phyloP scores from a whole-genome alignment of 2,888 invertebrate species.

The Cerastis rubricosa region DNA sequence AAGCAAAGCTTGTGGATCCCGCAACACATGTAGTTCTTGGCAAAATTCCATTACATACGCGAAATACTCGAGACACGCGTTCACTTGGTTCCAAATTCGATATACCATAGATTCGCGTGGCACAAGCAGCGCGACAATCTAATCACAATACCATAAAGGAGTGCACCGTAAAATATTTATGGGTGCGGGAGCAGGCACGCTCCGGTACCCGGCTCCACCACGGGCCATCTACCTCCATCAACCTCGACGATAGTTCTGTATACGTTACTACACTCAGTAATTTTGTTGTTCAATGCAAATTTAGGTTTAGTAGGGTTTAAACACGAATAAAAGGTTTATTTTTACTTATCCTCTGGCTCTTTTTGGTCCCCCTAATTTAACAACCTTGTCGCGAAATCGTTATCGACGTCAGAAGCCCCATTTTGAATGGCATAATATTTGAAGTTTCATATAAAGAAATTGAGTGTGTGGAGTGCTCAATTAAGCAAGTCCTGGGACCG shows the following conservation, averaged over 20 bases:
- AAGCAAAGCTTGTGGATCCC: constrained; percentile 54
- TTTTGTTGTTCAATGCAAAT: constrained; percentile 63
- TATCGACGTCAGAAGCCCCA: constrained; percentile 2
- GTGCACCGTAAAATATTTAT: constrained; percentile 88
- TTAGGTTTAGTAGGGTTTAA: constrained; percentile 51
- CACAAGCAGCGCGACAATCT: constrained; percentile 82
- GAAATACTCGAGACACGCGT: constrained; percentile 72
- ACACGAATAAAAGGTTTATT: constrained; percentile 54
- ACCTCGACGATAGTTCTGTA: constrained; percentile 64
- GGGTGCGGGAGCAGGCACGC: constrained; percentile 82
- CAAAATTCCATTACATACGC: constrained; percentile 66
- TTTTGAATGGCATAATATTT: constrained; percentile 51
- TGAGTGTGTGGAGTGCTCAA: constrained; percentile 78
- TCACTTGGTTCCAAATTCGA: constrained; percentile 82
- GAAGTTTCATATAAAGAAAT: constrained; percentile 77
- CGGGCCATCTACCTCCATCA: constrained; percentile 73
- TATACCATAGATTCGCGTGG: constrained; percentile 81
- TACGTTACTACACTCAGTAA: constrained; percentile 56
- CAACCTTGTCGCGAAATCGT: not conserved
- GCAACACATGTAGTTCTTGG: constrained; percentile 63
- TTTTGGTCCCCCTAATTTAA: constrained; percentile 1
- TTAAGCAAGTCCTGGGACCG: constrained; percentile 83
- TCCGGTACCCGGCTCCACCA: constrained; percentile 78
- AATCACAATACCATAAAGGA: constrained; percentile 86
- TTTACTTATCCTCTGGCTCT: constrained; percentile 12